phyloP scores from a whole-genome alignment of 2,113 vertebrate species.

The Chloropsis cyanopogon region DNA sequence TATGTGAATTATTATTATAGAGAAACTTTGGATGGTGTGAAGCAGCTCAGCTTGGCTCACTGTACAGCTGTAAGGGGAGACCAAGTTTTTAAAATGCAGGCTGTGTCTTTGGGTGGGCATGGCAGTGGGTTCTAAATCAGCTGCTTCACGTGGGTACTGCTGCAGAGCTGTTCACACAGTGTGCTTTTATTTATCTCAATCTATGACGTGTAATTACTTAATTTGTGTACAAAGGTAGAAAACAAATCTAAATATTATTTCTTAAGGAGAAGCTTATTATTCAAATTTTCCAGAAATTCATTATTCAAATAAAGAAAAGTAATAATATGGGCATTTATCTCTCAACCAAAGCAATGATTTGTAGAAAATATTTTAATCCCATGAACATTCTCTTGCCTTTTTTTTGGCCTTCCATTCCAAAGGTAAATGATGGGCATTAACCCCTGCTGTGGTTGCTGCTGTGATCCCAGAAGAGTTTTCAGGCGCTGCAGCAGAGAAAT shows the following conservation, averaged over 20 bases:
- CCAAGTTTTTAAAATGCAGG: neutral
- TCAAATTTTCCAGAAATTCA: neutral
- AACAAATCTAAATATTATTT: neutral
- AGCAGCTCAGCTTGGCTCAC: neutral
- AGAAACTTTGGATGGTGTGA: rapidly evolving
- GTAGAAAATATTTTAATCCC: neutral
- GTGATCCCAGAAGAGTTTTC: neutral
- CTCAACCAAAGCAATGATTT: neutral
- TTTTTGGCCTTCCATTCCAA: neutral
- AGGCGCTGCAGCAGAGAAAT: neutral
- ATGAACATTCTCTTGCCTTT: neutral
- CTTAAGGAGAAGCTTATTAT: neutral
- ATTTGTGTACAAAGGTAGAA: neutral
- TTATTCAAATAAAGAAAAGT: neutral
- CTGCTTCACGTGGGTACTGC: neutral
- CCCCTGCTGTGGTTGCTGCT: neutral
- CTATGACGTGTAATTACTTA: neutral
- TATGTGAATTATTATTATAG: neutral
- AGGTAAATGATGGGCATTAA: neutral
- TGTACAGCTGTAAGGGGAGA: neutral
- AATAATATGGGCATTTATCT: neutral
- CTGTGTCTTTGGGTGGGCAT: neutral
- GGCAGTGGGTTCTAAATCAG: neutral
- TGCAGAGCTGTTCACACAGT: neutral
- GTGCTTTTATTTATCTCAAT: neutral